A percentile compares a stretch with the other conserved stretches of the same genome.
phyloP scores from a whole-genome alignment of 2,113 vertebrate species.

The Mustela nigripes region DNA sequence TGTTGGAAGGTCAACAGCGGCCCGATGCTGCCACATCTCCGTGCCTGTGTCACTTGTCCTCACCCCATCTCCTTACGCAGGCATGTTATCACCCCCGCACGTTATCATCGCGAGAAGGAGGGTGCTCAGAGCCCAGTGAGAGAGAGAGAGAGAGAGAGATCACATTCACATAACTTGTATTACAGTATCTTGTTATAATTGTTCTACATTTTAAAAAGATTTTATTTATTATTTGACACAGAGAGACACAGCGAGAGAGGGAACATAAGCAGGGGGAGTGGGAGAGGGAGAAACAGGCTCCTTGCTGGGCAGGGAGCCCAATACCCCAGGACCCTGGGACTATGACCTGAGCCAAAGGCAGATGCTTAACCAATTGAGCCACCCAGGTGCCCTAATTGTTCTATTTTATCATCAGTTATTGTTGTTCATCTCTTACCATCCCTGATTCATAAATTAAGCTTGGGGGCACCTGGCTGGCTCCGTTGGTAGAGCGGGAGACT shows the following conservation, averaged over 20 bases:
- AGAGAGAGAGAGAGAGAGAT: not conserved
- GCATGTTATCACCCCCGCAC: not conserved
- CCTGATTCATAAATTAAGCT: not conserved
- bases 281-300: too few species aligned
- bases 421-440: not conserved
- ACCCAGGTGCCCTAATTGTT: not conserved
- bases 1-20: not conserved
- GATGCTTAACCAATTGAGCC: too few species aligned
- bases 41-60: not conserved
- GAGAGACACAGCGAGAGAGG: too few species aligned
- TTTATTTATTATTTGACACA: too few species aligned
- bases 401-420: not conserved
- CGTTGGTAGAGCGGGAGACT: fast-evolving
- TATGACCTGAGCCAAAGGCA: too few species aligned
- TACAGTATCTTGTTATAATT: not conserved
- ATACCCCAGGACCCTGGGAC: too few species aligned
- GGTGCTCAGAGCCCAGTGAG: not conserved
- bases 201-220: not conserved
- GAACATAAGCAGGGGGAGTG: too few species aligned
- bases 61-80: not conserved
- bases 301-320: too few species aligned
- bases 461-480: not conserved
- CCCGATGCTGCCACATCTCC: not conserved
- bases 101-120: not conserved
- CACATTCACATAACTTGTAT: not conserved